Conservation (phyloP, 1,140 invertebrate genomes). For the Pollicipes pollicipes region DNA sequence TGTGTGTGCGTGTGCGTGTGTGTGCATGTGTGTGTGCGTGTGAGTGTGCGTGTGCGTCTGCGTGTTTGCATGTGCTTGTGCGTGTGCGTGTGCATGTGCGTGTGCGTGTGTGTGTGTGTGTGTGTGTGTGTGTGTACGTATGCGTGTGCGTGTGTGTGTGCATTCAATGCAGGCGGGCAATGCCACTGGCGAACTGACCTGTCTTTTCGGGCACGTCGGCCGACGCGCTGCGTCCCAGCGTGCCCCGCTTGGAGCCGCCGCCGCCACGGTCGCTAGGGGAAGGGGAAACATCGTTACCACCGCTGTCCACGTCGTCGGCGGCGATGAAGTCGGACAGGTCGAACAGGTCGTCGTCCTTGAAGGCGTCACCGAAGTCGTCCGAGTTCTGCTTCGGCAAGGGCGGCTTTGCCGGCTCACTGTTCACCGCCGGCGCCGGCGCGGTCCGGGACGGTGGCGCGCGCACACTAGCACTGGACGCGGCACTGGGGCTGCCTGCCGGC, state of each 20-base stretch:
- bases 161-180: too few relatives aligned
- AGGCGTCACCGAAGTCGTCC: neutral
- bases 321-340: constrained; percentile 1
- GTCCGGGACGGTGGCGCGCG: neutral
- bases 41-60: too few relatives aligned
- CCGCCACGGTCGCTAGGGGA: neutral
- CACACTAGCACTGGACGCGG: neutral
- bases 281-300: neutral
- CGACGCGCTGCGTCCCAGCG: neutral
- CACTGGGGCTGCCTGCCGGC: neutral
- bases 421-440: neutral
- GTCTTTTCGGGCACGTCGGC: constrained; percentile 4
- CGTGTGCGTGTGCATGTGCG: too few relatives aligned
- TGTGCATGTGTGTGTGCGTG: too few relatives aligned
- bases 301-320: neutral
- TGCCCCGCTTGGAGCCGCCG: neutral
- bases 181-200: neutral
- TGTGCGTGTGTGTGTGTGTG: too few relatives aligned
- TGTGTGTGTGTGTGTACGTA: too few relatives aligned
- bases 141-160: too few relatives aligned
- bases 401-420: neutral
- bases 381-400: neutral
- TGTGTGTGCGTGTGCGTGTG: too few relatives aligned
- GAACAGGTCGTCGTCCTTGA: constrained; percentile 3
- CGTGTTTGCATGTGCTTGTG: too few relatives aligned